Evolutionary conservation across 2,797 vertebrate species (phyloP).

Genomic region (Enteromius unitaeniatus): DNA sequence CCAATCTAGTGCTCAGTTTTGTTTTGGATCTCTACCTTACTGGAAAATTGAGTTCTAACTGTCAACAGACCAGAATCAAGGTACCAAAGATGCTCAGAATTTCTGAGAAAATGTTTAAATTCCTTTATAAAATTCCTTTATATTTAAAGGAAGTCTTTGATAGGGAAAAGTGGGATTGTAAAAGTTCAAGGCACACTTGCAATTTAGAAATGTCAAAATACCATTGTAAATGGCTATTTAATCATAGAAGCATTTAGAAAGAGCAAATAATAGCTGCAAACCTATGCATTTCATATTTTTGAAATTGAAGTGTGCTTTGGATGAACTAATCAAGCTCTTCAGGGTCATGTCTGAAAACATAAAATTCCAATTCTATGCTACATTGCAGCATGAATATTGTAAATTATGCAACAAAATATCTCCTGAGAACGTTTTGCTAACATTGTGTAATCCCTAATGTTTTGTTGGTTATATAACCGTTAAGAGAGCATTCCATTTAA

Average conservation of each 20-base stretch:
- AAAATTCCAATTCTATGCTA: not conserved
- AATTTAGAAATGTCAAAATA: not conserved
- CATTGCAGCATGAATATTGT: not conserved
- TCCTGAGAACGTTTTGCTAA: not conserved
- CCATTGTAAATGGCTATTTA: not conserved
- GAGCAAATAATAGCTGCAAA: not conserved
- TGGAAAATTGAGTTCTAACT: not conserved
- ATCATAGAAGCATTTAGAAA: not conserved
- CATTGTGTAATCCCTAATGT: not conserved
- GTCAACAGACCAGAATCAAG: slow-evolving; percentile 2
- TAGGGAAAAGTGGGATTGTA: not conserved
- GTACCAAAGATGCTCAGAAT: not conserved
- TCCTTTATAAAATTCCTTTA: not conserved
- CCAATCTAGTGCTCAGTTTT: not conserved
- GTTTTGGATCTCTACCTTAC: not conserved
- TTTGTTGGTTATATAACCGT: not conserved
- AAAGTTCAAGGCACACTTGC: not conserved
- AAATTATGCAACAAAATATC: not conserved
- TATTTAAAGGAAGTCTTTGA: not conserved
- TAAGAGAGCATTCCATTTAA: not conserved
- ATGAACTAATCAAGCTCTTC: not conserved
- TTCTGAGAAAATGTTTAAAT: not conserved
- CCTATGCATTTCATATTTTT: not conserved
- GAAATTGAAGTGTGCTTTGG: not conserved
- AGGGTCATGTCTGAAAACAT: not conserved